A percentile compares a stretch with the other conserved stretches of the same genome.
Evolutionary conservation across 2,888 invertebrate genomes (phyloP).

Genomic region (Apodemia hepburni): DNA sequence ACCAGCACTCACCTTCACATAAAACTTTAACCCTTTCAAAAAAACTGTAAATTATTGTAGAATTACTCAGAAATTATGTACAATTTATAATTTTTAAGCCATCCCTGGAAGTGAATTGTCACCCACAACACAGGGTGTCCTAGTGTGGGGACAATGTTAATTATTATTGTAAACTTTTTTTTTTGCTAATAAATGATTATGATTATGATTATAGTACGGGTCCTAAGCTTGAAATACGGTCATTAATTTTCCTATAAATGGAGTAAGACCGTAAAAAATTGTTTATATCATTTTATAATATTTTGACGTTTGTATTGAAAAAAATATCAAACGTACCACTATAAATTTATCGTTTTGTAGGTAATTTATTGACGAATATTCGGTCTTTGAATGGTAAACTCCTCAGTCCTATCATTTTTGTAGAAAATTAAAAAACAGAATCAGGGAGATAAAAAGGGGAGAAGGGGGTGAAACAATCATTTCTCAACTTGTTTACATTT

Average conservation of each 20-base stretch:
- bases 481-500: not conserved
- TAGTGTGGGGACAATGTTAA: too few species aligned
- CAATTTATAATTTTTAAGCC: too few species aligned
- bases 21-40: too few species aligned
- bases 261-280: not conserved
- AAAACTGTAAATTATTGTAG: too few species aligned
- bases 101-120: too few species aligned
- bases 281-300: not conserved
- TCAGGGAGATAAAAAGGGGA: not conserved
- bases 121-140: too few species aligned
- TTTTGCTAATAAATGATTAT: too few species aligned
- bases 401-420: not conserved
- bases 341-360: not conserved
- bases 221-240: too few species aligned
- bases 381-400: not conserved
- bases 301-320: not conserved
- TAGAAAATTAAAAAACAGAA: not conserved
- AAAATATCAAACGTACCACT: not conserved
- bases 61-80: too few species aligned
- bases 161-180: too few species aligned
- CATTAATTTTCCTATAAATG: not conserved
- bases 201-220: too few species aligned
- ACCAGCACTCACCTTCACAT: too few species aligned
- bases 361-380: not conserved
- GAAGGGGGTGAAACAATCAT: not conserved